phyloP scores from a whole-genome alignment of 2,797 vertebrate species.

The Diplodus sargus region DNA sequence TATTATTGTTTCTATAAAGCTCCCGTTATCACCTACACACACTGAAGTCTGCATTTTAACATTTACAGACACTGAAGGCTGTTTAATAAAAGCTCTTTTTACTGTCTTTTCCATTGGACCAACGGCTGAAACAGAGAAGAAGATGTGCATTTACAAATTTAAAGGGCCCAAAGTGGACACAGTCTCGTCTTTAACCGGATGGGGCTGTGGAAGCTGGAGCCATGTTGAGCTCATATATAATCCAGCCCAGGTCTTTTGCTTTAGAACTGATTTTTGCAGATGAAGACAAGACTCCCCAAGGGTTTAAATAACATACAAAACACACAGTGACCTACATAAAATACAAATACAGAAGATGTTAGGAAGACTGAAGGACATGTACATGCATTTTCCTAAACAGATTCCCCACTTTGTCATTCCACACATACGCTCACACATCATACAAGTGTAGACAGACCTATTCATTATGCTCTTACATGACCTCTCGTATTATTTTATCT shows the following conservation, averaged over 20 bases:
- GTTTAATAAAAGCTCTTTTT: neutral
- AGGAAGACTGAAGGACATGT: neutral
- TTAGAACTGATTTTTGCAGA: neutral
- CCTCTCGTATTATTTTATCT: neutral
- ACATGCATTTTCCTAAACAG: neutral
- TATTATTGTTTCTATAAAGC: no score
- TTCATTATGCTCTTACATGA: neutral
- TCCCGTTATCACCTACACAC: no score
- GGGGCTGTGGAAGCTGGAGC: neutral
- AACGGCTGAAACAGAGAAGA: neutral
- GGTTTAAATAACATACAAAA: neutral
- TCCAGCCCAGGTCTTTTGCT: neutral
- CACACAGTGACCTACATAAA: neutral
- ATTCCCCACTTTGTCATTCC: neutral
- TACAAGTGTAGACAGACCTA: neutral
- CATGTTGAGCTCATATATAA: neutral
- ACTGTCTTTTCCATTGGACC: neutral
- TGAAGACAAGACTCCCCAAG: neutral
- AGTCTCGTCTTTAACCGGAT: neutral
- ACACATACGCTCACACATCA: neutral
- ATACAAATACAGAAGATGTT: neutral
- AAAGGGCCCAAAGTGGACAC: neutral
- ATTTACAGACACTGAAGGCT: neutral
- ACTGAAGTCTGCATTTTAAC: neutral
- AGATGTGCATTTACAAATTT: neutral